phyloP scores from a whole-genome alignment of 2,797 vertebrate species.

The Pangasius macronema region DNA sequence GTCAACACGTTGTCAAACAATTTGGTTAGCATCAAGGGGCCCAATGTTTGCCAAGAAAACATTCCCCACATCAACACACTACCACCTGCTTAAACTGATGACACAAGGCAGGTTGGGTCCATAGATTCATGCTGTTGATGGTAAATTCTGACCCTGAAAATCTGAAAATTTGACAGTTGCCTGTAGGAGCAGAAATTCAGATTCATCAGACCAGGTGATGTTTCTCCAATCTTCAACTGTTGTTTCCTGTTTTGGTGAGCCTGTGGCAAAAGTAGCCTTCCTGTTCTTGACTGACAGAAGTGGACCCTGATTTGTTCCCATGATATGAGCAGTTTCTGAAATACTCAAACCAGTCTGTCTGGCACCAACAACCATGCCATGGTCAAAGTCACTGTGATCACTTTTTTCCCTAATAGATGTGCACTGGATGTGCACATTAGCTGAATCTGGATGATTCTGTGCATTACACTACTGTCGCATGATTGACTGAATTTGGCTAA shows the following conservation, averaged over 20 bases:
- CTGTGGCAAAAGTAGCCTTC: not conserved
- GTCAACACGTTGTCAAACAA: not conserved
- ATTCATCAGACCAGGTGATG: not conserved
- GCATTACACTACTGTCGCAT: not conserved
- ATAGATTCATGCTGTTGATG: not conserved
- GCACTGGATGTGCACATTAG: not conserved
- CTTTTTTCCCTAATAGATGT: not conserved
- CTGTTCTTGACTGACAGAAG: not conserved
- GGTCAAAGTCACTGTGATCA: not conserved
- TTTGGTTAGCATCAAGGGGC: not conserved
- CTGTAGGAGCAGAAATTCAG: not conserved
- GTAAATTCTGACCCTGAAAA: not conserved
- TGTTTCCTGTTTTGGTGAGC: not conserved
- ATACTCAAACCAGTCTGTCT: not conserved
- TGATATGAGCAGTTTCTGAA: not conserved
- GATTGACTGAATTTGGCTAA: not conserved
- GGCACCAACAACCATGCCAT: not conserved
- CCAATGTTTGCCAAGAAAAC: no score
- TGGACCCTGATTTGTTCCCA: no score
- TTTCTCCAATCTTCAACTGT: not conserved
- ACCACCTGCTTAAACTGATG: not conserved
- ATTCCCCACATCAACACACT: not conserved
- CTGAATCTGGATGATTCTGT: not conserved
- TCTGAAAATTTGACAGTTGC: not conserved
- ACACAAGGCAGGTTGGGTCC: not conserved